Percentiles rank a stretch among this genome's conserved stretches.
Evolutionary conservation across 1,140 invertebrate genomes (phyloP).

Genomic region (Neomicropteryx cornuta): DNA sequence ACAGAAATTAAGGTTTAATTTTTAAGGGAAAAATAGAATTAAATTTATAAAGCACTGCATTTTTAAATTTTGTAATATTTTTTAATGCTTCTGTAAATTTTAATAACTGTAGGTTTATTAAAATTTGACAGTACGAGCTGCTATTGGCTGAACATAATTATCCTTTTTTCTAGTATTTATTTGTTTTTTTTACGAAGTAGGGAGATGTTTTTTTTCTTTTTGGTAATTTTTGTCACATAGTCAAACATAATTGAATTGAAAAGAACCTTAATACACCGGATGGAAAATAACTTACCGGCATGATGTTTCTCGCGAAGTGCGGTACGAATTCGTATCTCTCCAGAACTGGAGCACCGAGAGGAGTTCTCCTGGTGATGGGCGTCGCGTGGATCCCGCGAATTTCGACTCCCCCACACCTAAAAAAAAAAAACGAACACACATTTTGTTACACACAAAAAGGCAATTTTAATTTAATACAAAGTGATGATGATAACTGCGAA

Average conservation of each 20-base stretch:
- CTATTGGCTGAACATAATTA: too few relatives aligned
- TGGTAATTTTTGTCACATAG: background rate
- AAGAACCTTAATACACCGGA: background rate
- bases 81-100: too few relatives aligned
- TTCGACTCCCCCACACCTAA: conserved; percentile 70
- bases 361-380: conserved; percentile 57
- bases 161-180: too few relatives aligned
- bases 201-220: too few relatives aligned
- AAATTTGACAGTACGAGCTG: too few relatives aligned
- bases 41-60: too few relatives aligned
- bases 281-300: conserved; percentile 18
- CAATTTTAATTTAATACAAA: conserved; percentile 3
- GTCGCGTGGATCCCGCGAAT: conserved; percentile 71
- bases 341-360: conserved; percentile 51
- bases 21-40: too few relatives aligned
- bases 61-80: too few relatives aligned
- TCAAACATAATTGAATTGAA: conserved; percentile 1
- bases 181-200: too few relatives aligned
- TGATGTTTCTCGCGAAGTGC: conserved; percentile 36
- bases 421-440: conserved; percentile 15
- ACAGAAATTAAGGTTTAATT: too few relatives aligned
- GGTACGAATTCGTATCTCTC: conserved; percentile 71
- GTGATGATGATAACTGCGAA: too few relatives aligned
- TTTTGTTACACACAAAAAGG: conserved; percentile 4
- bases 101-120: too few relatives aligned